Conservation (phyloP, 2,888 invertebrate genomes). For the Anorthoa munda region DNA sequence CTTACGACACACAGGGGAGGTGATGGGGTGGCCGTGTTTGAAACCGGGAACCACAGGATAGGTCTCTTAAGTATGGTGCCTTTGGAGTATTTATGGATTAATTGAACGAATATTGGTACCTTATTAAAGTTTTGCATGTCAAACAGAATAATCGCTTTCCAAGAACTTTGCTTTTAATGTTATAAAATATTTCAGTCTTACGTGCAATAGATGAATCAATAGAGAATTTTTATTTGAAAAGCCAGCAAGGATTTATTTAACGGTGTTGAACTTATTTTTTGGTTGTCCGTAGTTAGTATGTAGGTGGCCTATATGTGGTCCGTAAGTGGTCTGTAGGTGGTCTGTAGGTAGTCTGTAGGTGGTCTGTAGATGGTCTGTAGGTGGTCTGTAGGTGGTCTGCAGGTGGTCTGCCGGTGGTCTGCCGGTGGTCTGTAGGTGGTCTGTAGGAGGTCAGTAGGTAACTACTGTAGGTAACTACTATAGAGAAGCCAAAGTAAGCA, state of each 20-base stretch:
- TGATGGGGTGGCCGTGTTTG: conserved; percentile 41
- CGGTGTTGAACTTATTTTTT: too few relatives aligned
- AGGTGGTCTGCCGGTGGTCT: too few relatives aligned
- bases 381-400: too few relatives aligned
- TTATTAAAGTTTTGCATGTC: neutral
- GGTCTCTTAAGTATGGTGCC: conserved; percentile 20
- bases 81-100: conserved; percentile 30
- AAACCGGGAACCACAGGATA: conserved; percentile 39
- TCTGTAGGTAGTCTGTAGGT: too few relatives aligned
- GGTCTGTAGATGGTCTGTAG: too few relatives aligned
- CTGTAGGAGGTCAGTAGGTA: too few relatives aligned
- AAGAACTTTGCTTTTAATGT: neutral
- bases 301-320: too few relatives aligned
- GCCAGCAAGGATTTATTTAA: neutral
- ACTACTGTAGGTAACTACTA: too few relatives aligned
- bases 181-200: neutral
- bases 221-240: neutral
- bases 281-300: too few relatives aligned
- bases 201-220: neutral
- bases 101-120: conserved; percentile 11
- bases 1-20: conserved; percentile 56
- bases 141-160: neutral
- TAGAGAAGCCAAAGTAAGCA: too few relatives aligned
- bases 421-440: too few relatives aligned
- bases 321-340: too few relatives aligned